Conservation (phyloP, 2,888 invertebrate genomes). For the Byasa hedistus region DNA sequence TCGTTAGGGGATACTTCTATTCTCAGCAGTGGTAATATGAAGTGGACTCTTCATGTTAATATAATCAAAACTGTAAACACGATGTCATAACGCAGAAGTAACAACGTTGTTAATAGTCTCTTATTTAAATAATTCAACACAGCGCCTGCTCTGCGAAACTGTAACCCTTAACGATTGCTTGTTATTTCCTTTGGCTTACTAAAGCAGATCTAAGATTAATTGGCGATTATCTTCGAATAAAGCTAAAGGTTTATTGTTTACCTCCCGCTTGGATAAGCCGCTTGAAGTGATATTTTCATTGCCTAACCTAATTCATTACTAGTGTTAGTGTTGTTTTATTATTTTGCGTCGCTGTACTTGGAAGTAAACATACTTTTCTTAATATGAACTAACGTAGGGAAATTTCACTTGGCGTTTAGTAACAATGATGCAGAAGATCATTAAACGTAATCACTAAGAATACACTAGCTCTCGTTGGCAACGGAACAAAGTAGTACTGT, state of each 20-base stretch:
- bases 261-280: background rate
- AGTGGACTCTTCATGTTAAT: too few species aligned
- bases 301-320: background rate
- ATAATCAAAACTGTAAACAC: too few species aligned
- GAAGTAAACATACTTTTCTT: too few species aligned
- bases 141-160: background rate
- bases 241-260: background rate
- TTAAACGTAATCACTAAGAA: too few species aligned
- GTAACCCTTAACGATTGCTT: background rate
- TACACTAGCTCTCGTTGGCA: too few species aligned
- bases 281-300: background rate
- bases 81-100: too few species aligned
- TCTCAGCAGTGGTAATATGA: too few species aligned
- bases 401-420: too few species aligned
- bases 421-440: too few species aligned
- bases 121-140: background rate
- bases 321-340: background rate
- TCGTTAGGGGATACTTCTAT: too few species aligned
- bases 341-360: background rate
- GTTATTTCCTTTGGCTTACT: background rate
- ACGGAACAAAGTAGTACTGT: too few species aligned
- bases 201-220: background rate
- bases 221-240: background rate
- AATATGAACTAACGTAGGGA: too few species aligned
- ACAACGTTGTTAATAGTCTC: background rate